Evolutionary conservation across 2,888 invertebrate species (phyloP), one percentile per base, ranked within the genome.

Genomic region (Parnassius glacialis): DNA sequence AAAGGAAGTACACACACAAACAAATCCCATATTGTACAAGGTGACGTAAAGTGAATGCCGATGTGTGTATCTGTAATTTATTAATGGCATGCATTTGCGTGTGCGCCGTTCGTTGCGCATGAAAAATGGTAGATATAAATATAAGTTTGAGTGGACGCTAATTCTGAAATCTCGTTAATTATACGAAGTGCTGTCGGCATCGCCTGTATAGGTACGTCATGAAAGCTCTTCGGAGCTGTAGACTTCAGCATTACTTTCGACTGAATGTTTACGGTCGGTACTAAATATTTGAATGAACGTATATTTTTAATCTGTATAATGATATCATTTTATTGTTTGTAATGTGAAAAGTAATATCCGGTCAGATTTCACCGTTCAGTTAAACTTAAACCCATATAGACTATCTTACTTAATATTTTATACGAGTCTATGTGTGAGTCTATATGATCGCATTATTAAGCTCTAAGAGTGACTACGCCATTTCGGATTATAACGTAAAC

Each of bases 21-120:
- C 63, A 52, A 45, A 63, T 55, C 63, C 68, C 58, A 62, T 64
- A 59, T 68, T 73, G 66, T 68, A 76, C 69, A 67, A 64, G 66
- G 73, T 81, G 81, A 85, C 81, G 81, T 81, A 79, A 66, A 75
- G 78, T 76, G 74, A 71, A 66, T 75, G 72, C 75, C 71, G 62
- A 76, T 84, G 83, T 86, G 85, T 84, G 85, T 81, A 80, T 84
- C 76, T 81, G 82, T 88, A 82, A 89, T 87, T 87, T 88, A 89
- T 89, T 87, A 85, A 85, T 85, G 86, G 77, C 74, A 73, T 81
- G 85, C 85, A 87, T 86, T 87, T 84, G 84, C 86, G 83, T 85
- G 82, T 85, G 81, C 84, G 77, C 79, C 71, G 79, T 77, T 83
- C 75, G 81, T 79, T 83, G 81, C 74, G 76, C 71, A 82, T 85